Percentiles rank a stretch among this genome's conserved stretches.
Evolutionary conservation across 2,113 vertebrate species (phyloP).

Genomic region (Tiliqua scincoides): DNA sequence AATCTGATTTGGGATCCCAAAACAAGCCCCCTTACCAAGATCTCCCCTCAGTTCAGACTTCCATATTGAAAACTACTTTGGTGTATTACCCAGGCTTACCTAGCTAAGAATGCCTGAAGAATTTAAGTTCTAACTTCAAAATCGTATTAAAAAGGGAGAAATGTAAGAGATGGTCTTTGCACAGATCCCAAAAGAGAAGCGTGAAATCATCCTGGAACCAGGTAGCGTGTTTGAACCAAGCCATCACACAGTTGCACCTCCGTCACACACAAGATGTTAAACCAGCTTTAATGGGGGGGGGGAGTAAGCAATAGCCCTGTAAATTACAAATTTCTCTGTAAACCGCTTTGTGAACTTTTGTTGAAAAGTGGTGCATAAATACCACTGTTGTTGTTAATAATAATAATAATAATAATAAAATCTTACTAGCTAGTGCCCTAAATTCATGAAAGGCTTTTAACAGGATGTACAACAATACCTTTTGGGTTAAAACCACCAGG

Average conservation of each 20-base stretch:
- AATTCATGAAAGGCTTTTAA: not conserved
- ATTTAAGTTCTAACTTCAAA: not conserved
- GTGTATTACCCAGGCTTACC: not conserved
- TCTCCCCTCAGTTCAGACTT: not conserved
- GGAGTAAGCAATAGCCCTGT: no score
- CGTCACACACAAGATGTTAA: not conserved
- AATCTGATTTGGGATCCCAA: not conserved
- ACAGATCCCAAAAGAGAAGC: not conserved
- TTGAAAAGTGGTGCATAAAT: no score
- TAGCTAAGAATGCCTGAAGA: not conserved
- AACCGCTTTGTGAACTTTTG: no score
- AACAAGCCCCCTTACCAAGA: no score
- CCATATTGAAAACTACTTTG: not conserved
- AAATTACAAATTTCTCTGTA: no score
- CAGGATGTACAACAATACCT: not conserved
- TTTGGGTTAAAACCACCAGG: not conserved
- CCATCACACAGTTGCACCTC: not conserved
- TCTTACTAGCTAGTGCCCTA: not conserved
- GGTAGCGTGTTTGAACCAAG: not conserved
- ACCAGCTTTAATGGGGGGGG: no score
- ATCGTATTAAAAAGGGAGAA: not conserved
- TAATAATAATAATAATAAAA: no score
- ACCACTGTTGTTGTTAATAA: no score
- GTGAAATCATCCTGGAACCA: no score
- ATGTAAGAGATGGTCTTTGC: accelerated